phyloP scores from a whole-genome alignment of 2,113 vertebrate genomes.

The Coracopsis vasa region DNA sequence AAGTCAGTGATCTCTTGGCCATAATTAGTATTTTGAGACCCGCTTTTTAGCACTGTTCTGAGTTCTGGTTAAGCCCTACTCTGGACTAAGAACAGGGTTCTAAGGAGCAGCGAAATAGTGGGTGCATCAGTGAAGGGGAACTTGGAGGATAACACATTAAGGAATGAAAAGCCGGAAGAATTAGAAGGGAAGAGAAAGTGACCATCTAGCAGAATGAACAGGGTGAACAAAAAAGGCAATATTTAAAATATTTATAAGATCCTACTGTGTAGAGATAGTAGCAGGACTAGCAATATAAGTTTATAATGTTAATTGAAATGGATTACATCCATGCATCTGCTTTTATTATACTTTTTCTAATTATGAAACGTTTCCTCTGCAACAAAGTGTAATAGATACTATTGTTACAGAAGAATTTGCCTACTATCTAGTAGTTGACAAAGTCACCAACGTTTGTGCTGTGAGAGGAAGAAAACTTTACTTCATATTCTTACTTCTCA shows the following conservation, averaged over 20 bases:
- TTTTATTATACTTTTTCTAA: neutral
- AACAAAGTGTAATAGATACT: slow-evolving; percentile 9
- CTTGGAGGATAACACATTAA: neutral
- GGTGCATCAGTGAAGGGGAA: neutral
- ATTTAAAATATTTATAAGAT: neutral
- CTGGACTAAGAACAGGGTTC: neutral
- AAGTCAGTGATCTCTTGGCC: neutral
- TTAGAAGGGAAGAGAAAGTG: neutral
- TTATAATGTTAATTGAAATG: neutral
- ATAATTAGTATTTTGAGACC: neutral
- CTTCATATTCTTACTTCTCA: neutral
- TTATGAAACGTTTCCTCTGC: neutral
- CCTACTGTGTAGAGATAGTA: neutral
- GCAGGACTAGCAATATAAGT: neutral
- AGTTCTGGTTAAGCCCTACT: neutral
- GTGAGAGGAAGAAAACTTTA: neutral
- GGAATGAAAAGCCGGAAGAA: neutral
- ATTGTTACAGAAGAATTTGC: neutral
- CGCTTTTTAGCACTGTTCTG: neutral
- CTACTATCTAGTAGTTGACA: neutral
- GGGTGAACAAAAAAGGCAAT: neutral
- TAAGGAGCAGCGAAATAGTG: neutral
- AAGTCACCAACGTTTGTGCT: neutral
- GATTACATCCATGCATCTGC: neutral
- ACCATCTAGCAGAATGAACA: neutral